Evolutionary conservation across 2,888 invertebrate species (phyloP), one percentile per base, ranked within the genome.

Genomic region (Drosophila trichaetosa): DNA sequence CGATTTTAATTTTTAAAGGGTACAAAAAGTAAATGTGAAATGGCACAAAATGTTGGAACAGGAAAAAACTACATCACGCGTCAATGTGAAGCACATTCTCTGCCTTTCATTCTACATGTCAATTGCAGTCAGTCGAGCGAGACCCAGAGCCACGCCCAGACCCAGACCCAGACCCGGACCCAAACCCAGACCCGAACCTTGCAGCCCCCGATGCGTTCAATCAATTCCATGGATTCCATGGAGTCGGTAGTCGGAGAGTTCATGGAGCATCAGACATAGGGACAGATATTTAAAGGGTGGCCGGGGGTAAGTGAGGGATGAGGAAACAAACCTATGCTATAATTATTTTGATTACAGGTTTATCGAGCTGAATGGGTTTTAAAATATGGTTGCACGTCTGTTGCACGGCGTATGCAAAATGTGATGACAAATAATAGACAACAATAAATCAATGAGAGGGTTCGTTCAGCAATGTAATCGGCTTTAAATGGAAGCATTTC

Each of bases 41-140:
- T 6, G 10, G 8, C 11, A 52, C n/a, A 24, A 48, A 52, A 40
- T 27, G 33, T 24, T 42, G 53, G 2, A 56, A 34, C 16, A 18
- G 13, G 24, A 46, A 18, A 18, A 69, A 49, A 53, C 33, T 18
- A 33, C 40, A 76, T 54, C 24, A 57, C 13, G 33, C 34, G 34
- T 48, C 34, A 36, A 46, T 34, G 27, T 40, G 27, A 46, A 40
- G 40, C 56, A 31, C 58, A 78, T 59, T 76, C 76, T 46, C 46
- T 16, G 68, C 18, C 34, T 27, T 68, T 62, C 64, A 66, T 63
- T 77, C 75, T 79, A 60, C 76, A 66, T 76, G 80, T 79, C 85
- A 85, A 64, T 69, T 77, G 83, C 73, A 76, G 60, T 62, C 49
- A 40, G 8, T 24, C 18, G 18, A 36, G 1, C n/a, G 58, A 18